Conservation (phyloP, 2,797 vertebrate genomes). For the Hozukius guyotensis region DNA sequence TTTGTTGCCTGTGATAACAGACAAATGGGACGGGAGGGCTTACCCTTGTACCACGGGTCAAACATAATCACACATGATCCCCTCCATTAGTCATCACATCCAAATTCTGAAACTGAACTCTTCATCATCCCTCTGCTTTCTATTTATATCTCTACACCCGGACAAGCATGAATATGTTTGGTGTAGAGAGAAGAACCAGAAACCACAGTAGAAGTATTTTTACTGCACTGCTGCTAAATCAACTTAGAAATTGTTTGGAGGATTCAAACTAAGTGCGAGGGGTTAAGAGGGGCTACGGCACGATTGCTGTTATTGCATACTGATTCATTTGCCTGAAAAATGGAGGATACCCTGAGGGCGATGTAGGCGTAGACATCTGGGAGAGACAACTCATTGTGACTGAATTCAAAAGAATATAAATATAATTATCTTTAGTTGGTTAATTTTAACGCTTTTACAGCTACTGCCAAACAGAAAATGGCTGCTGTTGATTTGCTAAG, state of each 20-base stretch:
- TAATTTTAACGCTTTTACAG: slow-evolving; percentile 55
- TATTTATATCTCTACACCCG: not conserved
- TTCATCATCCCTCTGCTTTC: slow-evolving; percentile 37
- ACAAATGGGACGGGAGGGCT: slow-evolving; percentile 28
- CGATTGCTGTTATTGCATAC: slow-evolving; percentile 20
- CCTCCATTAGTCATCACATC: slow-evolving; percentile 87
- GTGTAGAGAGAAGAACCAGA: not conserved
- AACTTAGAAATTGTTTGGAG: not conserved
- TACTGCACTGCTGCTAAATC: not conserved
- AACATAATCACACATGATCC: slow-evolving; percentile 89
- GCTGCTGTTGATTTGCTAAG: slow-evolving; percentile 67
- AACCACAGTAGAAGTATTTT: not conserved
- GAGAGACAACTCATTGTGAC: slow-evolving; percentile 46
- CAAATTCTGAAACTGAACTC: slow-evolving; percentile 22
- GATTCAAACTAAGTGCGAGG: not conserved
- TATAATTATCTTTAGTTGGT: slow-evolving; percentile 59
- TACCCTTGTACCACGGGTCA: slow-evolving; percentile 86
- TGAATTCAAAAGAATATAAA: slow-evolving; percentile 60
- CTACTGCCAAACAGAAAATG: slow-evolving; percentile 60
- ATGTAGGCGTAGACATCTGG: slow-evolving; percentile 31
- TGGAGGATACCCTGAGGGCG: slow-evolving; percentile 25
- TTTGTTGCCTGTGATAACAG: slow-evolving; percentile 62
- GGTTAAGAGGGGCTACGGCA: not conserved
- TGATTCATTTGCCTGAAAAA: slow-evolving; percentile 33
- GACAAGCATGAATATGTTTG: not conserved